These are phyloP conservation scores for Sternarchorhynchus goeldii DNA, from an alignment of 2,797 vertebrate genomes.

Conservation along the genomic window DNA sequence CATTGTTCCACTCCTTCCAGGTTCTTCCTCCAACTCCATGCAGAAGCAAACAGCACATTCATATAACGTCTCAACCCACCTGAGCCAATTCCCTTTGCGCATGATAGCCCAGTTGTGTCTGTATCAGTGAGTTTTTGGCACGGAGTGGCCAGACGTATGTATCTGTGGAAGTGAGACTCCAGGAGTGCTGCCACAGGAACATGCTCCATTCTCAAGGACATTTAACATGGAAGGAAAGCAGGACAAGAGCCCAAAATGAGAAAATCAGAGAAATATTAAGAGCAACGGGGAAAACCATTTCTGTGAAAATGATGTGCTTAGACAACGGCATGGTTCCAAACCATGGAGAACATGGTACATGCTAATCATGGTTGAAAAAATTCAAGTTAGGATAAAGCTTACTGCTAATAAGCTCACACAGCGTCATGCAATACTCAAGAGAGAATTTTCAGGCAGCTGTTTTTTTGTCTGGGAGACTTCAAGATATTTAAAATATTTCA, in stretches of 20 bases:
- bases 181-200: slow-evolving; percentile 8
- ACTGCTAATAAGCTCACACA: slow-evolving; percentile 5
- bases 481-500: slow-evolving; percentile 12
- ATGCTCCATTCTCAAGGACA: neutral
- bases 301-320: slow-evolving; percentile 26
- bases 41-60: neutral
- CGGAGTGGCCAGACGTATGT: neutral
- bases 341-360: neutral
- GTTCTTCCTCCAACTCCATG: neutral
- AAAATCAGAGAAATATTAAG: slow-evolving; percentile 41
- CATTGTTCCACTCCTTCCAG: neutral
- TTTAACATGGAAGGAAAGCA: slow-evolving; percentile 3
- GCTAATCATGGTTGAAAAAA: slow-evolving; percentile 17
- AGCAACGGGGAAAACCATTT: slow-evolving; percentile 45
- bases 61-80: neutral
- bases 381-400: neutral
- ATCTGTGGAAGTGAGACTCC: neutral
- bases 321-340: slow-evolving; percentile 5
- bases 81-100: slow-evolving; percentile 6
- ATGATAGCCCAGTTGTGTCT: slow-evolving; percentile 23
- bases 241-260: slow-evolving; percentile 39
- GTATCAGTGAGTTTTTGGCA: neutral
- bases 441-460: neutral
- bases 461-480: neutral
- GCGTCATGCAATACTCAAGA: neutral